Percentiles rank a stretch among this genome's conserved stretches.
Evolutionary conservation across 2,113 vertebrate genomes (phyloP).

Genomic region (Proterorhinus semilunaris): DNA sequence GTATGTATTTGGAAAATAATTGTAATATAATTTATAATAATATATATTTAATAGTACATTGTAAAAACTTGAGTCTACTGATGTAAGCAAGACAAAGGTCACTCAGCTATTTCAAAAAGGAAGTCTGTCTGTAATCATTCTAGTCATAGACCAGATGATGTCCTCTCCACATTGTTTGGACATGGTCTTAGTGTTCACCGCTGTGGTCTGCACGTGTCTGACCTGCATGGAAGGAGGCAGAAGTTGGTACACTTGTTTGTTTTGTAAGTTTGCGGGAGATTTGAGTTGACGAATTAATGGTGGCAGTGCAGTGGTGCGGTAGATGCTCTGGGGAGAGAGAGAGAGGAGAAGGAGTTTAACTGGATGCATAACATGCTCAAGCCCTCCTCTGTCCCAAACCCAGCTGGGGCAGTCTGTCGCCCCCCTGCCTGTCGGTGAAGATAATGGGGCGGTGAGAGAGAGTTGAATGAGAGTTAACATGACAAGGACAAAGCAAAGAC

Average conservation of each 20-base stretch:
- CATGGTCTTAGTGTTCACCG: constrained; percentile 10
- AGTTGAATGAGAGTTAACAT: constrained; percentile 18
- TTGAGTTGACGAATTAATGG: constrained; percentile 63
- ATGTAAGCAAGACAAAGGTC: constrained; percentile 17
- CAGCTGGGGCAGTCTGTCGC: constrained; percentile 43
- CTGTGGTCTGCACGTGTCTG: constrained; percentile 20
- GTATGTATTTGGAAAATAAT: too few species aligned
- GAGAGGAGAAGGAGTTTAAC: constrained; percentile 20
- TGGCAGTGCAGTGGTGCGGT: constrained; percentile 69
- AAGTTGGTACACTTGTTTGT: constrained; percentile 54
- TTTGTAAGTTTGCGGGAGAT: constrained; percentile 54
- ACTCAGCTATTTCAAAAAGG: constrained; percentile 15
- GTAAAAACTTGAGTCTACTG: not conserved
- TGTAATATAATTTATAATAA: too few species aligned
- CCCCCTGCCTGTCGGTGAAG: not conserved
- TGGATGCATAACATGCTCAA: constrained; percentile 10
- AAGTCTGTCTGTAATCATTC: constrained; percentile 31
- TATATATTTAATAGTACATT: too few species aligned
- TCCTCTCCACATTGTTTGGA: constrained; percentile 14
- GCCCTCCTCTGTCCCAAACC: constrained; percentile 29
- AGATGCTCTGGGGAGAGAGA: constrained; percentile 34
- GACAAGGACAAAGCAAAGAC: constrained; percentile 60
- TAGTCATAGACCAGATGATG: constrained; percentile 7
- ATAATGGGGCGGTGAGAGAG: not conserved
- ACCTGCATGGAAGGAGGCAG: constrained; percentile 21